Base-by-base conservation (phyloP, 2,113 vertebrate species). In the Baryphthengus martii region DNA sequence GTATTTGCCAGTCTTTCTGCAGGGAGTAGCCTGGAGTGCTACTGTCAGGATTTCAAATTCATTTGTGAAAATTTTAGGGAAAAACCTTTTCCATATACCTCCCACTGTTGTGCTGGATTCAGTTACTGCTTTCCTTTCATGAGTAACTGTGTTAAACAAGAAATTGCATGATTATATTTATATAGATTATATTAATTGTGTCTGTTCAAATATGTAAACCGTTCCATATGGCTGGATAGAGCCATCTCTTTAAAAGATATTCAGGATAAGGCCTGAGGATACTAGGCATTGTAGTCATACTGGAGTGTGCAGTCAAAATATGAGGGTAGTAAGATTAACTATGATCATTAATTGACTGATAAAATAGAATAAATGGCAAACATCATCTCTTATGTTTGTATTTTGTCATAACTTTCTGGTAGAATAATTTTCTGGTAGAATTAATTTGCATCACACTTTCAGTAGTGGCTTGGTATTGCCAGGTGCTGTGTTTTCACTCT, bases 41-140 rank as follows among this genome's bases (percentile, higher is more conserved):
- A 16, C 72, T 89, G 85, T 91, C 89, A 87, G 90, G 83, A 25
- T 21, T 92, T 75, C 58, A 93, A 94, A 93, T 70, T 12, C n/a
- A 26, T 91, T 97, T 95, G 68, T 73, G 75, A 95, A 92, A 40
- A 28, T 66, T 23, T 11, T 33, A 20, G 63, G 63, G 4, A 65
- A 62, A 66, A 66, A 74, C 78, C 33, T 94, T 79, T 70, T 53
- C 7, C 65, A 14, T 89, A 82, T 71, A 90, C 75, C 59, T 89
- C 91, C 82, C 89, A 84, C 81, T 93, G 1, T 53, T 13, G 56
- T 50, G 67, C 66, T 92, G 44, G 33, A 39, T 79, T 95, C 26
- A 5, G 17, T 68, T 90, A 50, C 89, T 97, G 85, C 72, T 83
- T 95, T 45, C 50, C 83, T 97, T 95, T 96, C 85, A 35, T 47